phyloP scores from a whole-genome alignment of 2,797 vertebrate genomes.

The Gallirallus australis region DNA sequence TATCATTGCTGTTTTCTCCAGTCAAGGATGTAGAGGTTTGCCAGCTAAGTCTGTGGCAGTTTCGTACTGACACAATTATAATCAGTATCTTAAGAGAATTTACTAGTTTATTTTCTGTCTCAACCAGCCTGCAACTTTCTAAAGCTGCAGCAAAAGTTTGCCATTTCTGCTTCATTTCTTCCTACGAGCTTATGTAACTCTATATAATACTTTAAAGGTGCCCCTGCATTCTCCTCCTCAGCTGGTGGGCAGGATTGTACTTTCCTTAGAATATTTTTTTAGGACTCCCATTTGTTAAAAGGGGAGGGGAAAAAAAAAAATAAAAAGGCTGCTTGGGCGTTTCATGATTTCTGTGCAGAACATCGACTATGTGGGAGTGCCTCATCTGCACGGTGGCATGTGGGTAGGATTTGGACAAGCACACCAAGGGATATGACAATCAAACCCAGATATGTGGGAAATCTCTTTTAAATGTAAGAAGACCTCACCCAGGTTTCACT shows the following conservation, averaged over 20 bases:
- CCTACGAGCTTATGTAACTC: conserved; percentile 13
- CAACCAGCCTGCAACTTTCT: background rate
- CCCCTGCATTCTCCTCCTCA: conserved; percentile 1
- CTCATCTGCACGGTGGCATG: conserved; percentile 66
- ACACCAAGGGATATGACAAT: conserved; percentile 64
- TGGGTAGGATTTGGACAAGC: conserved; percentile 72
- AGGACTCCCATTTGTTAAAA: conserved; percentile 35
- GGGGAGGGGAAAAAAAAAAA: background rate
- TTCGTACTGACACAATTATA: background rate
- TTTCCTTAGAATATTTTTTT: conserved; percentile 29
- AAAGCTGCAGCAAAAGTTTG: background rate
- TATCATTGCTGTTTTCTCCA: background rate
- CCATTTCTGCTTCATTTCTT: background rate
- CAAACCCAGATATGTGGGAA: conserved; percentile 66
- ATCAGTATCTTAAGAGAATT: background rate
- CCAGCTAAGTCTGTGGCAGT: background rate
- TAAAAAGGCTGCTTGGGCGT: conserved; percentile 1
- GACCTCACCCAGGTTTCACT: conserved; percentile 18
- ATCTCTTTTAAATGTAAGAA: conserved; percentile 62
- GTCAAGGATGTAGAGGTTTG: background rate
- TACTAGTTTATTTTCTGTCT: background rate
- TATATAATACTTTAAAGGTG: background rate
- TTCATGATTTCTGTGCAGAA: conserved; percentile 67
- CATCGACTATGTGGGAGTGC: conserved; percentile 68
- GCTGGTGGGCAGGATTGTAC: conserved; percentile 42